Evolutionary conservation across 2,113 vertebrate species (phyloP).

Genomic region (Micronycteris hirsuta): DNA sequence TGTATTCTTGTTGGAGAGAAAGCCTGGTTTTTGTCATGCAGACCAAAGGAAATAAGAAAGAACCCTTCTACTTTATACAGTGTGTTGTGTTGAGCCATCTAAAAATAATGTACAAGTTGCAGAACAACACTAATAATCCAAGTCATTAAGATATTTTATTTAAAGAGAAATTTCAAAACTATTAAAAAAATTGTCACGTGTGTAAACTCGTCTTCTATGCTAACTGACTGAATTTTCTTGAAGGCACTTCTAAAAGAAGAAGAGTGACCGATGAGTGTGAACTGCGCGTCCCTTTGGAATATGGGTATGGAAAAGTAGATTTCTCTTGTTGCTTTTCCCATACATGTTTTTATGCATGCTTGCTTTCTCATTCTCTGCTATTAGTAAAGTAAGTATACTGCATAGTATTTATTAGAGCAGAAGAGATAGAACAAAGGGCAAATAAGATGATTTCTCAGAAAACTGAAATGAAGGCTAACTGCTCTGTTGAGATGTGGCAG

Average conservation of each 20-base stretch:
- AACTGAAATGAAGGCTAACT: not conserved
- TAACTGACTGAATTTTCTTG: slow-evolving; percentile 72
- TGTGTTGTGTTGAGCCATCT: not conserved
- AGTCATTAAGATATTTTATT: not conserved
- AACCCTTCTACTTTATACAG: not conserved
- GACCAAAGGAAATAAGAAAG: not conserved
- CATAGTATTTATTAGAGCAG: not conserved
- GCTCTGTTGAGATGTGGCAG: not conserved
- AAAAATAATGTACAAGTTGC: slow-evolving; percentile 6
- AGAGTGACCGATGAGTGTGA: slow-evolving; percentile 90
- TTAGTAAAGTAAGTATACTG: not conserved
- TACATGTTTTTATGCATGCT: not conserved
- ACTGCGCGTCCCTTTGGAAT: slow-evolving; percentile 89
- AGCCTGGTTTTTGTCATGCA: not conserved
- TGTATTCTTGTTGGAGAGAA: slow-evolving; percentile 7
- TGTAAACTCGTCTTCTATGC: slow-evolving; percentile 19
- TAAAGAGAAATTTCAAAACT: not conserved
- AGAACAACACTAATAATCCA: slow-evolving; percentile 23
- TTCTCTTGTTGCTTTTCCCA: not conserved
- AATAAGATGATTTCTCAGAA: not conserved
- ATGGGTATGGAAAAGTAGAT: slow-evolving; percentile 85
- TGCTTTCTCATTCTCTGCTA: not conserved
- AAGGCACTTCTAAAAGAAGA: slow-evolving; percentile 88
- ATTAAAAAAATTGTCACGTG: not conserved
- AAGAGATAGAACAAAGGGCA: not conserved